These are phyloP conservation scores for Pangasius mekongensis DNA, from an alignment of 2,797 vertebrate species.

Conservation along the genomic window DNA sequence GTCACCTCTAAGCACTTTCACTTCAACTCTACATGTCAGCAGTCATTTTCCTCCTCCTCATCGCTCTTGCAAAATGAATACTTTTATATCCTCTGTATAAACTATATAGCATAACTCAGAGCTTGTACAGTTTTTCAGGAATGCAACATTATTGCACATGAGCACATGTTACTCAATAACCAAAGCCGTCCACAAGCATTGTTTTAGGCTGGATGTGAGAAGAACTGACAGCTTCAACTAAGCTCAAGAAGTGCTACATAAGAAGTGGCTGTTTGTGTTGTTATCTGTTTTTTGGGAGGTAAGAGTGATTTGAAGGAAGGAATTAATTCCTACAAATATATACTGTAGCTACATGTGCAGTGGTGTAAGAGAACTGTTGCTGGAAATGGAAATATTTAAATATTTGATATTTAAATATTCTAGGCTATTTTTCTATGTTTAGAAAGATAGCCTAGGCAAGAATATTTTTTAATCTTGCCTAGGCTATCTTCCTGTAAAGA, in stretches of 20 bases:
- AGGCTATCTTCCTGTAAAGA: background rate
- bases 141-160: background rate
- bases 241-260: background rate
- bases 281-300: background rate
- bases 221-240: background rate
- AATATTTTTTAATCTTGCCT: background rate
- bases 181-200: background rate
- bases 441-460: too few relatives aligned
- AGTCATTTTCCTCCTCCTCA: background rate
- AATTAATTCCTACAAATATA: background rate
- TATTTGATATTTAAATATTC: background rate
- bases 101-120: background rate
- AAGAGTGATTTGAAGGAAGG: background rate
- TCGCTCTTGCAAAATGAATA: background rate
- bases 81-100: background rate
- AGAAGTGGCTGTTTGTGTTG: background rate
- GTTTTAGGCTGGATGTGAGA: background rate
- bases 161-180: background rate
- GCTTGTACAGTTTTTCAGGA: background rate
- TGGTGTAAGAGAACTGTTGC: background rate
- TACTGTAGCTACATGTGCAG: too few relatives aligned
- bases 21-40: background rate
- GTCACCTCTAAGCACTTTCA: constrained; percentile 13
- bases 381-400: background rate
- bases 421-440: background rate